phyloP scores from a whole-genome alignment of 2,113 vertebrate species.

The Colinus virginianus region DNA sequence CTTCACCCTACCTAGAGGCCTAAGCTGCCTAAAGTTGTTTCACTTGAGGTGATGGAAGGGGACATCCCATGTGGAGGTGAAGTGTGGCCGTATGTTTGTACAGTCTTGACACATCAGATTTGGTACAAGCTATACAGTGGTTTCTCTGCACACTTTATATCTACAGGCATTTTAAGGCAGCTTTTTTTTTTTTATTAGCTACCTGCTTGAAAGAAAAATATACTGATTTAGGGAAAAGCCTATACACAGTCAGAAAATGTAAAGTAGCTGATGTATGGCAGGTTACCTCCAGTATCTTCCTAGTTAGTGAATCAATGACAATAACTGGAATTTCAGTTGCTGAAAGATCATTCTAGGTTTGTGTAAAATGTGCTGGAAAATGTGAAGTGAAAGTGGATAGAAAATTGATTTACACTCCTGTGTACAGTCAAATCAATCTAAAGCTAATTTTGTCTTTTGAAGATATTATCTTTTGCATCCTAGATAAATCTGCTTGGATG shows the following conservation, averaged over 20 bases:
- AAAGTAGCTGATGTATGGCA: not conserved
- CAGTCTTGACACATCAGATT: not conserved
- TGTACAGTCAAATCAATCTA: not conserved
- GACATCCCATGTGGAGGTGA: not conserved
- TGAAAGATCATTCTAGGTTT: not conserved
- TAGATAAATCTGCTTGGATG: not conserved
- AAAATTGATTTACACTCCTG: not conserved
- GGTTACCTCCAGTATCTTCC: not conserved
- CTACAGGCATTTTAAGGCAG: not conserved
- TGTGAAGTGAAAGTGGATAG: not conserved
- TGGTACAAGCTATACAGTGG: not conserved
- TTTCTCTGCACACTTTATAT: not conserved
- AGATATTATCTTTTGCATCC: not conserved
- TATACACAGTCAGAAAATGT: not conserved
- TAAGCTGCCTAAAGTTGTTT: not conserved
- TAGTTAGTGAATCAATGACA: not conserved
- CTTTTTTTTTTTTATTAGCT: not conserved
- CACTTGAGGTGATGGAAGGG: not conserved
- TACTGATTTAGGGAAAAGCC: not conserved
- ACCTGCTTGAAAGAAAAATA: not conserved
- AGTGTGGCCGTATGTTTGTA: not conserved
- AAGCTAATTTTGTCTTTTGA: not conserved
- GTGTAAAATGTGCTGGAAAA: not conserved
- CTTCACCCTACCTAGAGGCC: not conserved
- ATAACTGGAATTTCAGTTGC: not conserved